Evolutionary conservation across 2,113 vertebrate genomes (phyloP).

Genomic region (Albula glossodonta): DNA sequence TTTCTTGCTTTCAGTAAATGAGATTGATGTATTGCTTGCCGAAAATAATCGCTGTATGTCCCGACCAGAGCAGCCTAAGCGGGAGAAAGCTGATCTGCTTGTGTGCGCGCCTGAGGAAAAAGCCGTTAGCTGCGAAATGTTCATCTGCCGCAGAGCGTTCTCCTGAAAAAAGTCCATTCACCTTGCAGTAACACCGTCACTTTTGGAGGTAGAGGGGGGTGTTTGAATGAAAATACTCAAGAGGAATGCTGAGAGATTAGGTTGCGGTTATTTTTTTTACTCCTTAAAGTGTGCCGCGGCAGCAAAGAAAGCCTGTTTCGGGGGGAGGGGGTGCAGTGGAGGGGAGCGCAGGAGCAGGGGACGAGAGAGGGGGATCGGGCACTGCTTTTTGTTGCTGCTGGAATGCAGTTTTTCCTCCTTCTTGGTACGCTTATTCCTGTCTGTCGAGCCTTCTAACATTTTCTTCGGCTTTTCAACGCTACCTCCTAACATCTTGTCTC

Average conservation of each 20-base stretch:
- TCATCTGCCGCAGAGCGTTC: slow-evolving; percentile 25
- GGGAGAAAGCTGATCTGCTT: slow-evolving; percentile 52
- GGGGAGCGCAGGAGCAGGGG: slow-evolving; percentile 34
- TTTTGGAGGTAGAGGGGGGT: slow-evolving; percentile 12
- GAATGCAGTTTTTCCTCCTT: slow-evolving; percentile 49
- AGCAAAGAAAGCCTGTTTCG: slow-evolving; percentile 42
- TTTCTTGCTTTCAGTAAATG: slow-evolving; percentile 20
- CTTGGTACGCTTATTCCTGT: slow-evolving; percentile 47
- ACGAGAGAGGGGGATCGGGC: slow-evolving; percentile 35
- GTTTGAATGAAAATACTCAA: slow-evolving; percentile 27
- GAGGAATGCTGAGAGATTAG: slow-evolving; percentile 59
- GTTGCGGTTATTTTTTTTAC: slow-evolving; percentile 36
- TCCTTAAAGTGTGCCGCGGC: slow-evolving; percentile 35
- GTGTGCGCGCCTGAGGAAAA: slow-evolving; percentile 30
- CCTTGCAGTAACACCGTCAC: slow-evolving; percentile 1
- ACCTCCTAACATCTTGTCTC: slow-evolving; percentile 22
- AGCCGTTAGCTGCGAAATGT: slow-evolving; percentile 49
- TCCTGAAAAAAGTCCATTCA: slow-evolving; percentile 16
- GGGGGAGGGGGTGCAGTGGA: slow-evolving; percentile 34
- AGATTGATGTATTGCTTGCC: slow-evolving; percentile 46
- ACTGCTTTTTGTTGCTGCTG: slow-evolving; percentile 52
- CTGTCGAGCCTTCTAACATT: slow-evolving; percentile 22
- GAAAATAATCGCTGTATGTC: slow-evolving; percentile 42
- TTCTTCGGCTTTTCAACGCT: slow-evolving; percentile 41
- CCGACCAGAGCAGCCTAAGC: slow-evolving; percentile 25